Conservation (phyloP, 2,797 vertebrate genomes). For the Sylvia borin region DNA sequence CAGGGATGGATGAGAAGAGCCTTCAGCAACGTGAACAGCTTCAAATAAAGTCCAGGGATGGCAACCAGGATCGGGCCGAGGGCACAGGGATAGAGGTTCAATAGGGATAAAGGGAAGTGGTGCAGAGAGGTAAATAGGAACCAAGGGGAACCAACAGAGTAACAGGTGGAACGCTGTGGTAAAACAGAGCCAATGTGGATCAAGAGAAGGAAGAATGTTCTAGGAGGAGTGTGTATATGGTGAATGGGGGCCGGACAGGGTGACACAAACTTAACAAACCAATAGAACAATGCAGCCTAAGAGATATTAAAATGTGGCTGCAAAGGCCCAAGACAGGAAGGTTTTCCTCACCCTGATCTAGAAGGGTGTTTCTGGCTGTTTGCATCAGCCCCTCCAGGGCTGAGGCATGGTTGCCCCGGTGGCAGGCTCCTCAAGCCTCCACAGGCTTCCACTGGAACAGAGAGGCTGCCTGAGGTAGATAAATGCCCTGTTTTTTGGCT, state of each 20-base stretch:
- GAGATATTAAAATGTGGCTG: not conserved
- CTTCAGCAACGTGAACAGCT: not conserved
- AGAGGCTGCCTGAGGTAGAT: no score
- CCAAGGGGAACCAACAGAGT: not conserved
- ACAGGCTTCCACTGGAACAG: not conserved
- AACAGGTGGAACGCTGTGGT: not conserved
- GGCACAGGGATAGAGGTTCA: not conserved
- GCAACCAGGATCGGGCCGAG: not conserved
- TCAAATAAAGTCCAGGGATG: not conserved
- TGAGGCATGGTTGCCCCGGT: not conserved
- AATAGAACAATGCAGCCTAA: not conserved
- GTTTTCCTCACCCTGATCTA: not conserved
- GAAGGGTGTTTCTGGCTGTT: not conserved
- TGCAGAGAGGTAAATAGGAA: not conserved
- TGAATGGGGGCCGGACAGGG: not conserved
- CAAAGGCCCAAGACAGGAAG: not conserved
- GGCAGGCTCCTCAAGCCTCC: not conserved
- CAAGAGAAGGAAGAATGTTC: not conserved
- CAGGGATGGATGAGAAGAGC: not conserved
- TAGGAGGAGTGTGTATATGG: not conserved
- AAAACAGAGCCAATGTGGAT: not conserved
- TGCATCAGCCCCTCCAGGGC: not conserved
- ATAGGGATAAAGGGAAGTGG: not conserved
- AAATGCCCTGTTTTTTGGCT: no score
- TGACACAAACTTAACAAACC: not conserved